A percentile compares a stretch with the other conserved stretches of the same genome.
phyloP scores from a whole-genome alignment of 2,888 invertebrate species.

The Camponotus fellah region DNA sequence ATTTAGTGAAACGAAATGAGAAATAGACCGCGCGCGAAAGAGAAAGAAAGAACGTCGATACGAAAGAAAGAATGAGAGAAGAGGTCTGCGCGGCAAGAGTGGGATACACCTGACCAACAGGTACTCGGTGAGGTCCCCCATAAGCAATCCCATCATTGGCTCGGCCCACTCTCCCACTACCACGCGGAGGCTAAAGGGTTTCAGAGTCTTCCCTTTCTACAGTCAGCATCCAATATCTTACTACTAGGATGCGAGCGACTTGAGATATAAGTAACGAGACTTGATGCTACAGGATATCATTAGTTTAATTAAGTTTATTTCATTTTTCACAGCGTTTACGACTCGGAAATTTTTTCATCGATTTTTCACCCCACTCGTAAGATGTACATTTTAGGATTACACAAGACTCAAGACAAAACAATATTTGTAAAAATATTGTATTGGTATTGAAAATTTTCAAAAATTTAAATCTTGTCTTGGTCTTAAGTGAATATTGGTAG shows the following conservation, averaged over 20 bases:
- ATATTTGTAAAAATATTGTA: no score
- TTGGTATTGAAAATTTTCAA: no score
- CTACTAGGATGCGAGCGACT: constrained; percentile 54
- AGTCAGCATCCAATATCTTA: constrained; percentile 65
- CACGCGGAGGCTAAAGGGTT: constrained; percentile 71
- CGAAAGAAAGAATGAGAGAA: constrained; percentile 55
- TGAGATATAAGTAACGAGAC: constrained; percentile 61
- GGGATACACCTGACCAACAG: constrained; percentile 83
- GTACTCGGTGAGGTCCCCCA: constrained; percentile 80
- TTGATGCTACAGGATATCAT: constrained; percentile 7
- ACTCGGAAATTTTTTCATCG: not conserved
- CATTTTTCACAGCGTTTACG: not conserved
- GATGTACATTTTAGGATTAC: no score
- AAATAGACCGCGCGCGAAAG: constrained; percentile 47
- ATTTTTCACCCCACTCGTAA: not conserved
- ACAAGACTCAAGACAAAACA: no score
- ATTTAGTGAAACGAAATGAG: constrained; percentile 63
- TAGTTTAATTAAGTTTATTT: constrained; percentile 4
- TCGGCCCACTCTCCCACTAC: constrained; percentile 79
- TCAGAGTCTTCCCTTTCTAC: constrained; percentile 71
- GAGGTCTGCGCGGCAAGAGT: constrained; percentile 73
- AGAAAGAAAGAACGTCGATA: constrained; percentile 56
- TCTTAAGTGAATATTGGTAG: no score
- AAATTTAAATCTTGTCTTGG: no score
- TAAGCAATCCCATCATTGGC: constrained; percentile 81